Conservation (phyloP, 64 coral and sea anemone genomes). For the Astreopora myriophthalma region DNA sequence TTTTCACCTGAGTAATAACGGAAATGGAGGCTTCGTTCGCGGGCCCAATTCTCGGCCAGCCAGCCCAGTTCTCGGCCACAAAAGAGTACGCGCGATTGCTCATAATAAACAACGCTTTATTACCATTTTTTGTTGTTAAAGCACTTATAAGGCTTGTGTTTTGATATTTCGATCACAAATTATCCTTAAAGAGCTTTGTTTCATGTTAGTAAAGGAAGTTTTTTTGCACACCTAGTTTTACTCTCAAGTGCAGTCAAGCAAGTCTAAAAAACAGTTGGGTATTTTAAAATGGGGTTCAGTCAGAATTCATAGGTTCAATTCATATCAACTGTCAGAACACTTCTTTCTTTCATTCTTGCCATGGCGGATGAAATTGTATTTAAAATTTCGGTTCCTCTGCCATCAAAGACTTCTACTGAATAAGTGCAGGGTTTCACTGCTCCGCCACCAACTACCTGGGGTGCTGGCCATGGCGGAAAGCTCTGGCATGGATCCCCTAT, state of each 20-base stretch:
- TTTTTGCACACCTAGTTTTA: background rate
- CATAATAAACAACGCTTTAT: too few relatives aligned
- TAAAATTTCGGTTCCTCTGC: background rate
- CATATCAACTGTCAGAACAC: background rate
- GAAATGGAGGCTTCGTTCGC: too few relatives aligned
- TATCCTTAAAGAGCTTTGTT: background rate
- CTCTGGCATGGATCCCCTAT: slow-evolving; percentile 7
- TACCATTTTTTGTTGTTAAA: too few relatives aligned
- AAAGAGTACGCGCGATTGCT: too few relatives aligned
- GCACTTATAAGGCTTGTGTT: background rate
- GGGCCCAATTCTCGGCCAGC: too few relatives aligned
- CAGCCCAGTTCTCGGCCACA: too few relatives aligned
- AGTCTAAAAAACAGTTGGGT: too few relatives aligned
- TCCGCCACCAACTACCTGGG: background rate
- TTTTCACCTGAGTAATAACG: too few relatives aligned
- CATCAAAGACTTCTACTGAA: background rate
- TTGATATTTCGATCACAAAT: background rate
- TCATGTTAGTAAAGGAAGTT: background rate
- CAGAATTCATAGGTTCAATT: too few relatives aligned
- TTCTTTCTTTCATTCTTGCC: background rate
- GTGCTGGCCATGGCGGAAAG: slow-evolving; percentile 15
- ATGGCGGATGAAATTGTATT: background rate
- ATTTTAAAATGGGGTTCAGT: too few relatives aligned
- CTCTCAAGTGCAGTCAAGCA: background rate
- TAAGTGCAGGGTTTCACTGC: slow-evolving; percentile 18